Conservation (phyloP, 2,797 vertebrate genomes). For the Peromyscus melanophrys region DNA sequence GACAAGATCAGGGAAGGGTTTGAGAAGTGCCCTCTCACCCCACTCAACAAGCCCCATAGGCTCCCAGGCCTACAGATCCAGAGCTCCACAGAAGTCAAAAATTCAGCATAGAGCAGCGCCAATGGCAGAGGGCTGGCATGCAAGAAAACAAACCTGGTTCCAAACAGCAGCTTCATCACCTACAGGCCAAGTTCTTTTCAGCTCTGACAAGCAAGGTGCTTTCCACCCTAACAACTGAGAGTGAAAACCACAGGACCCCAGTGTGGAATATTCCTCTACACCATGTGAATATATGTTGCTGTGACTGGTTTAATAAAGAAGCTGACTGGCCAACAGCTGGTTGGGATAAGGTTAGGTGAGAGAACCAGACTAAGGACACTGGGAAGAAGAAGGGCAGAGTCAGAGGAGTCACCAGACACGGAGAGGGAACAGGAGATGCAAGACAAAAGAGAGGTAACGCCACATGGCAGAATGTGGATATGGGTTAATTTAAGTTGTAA, state of each 20-base stretch:
- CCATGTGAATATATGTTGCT: background rate
- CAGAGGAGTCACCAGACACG: background rate
- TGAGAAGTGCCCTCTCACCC: slow-evolving; percentile 8
- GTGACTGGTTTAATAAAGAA: background rate
- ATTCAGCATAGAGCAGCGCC: background rate
- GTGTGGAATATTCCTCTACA: background rate
- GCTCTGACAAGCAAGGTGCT: background rate
- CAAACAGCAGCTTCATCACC: background rate
- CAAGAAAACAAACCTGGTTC: background rate
- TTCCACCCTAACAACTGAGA: background rate
- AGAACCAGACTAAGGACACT: background rate
- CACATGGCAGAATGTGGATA: background rate
- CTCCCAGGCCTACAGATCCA: background rate
- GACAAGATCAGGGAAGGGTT: slow-evolving; percentile 42
- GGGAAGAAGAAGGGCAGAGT: background rate
- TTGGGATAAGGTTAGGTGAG: background rate
- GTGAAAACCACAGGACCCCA: background rate
- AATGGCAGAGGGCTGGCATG: background rate
- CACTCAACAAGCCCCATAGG: background rate
- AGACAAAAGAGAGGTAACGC: background rate
- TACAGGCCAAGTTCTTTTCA: background rate
- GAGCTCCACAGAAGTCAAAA: background rate
- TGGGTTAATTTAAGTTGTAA: background rate
- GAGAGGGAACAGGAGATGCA: background rate
- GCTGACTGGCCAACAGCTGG: background rate